Percentiles rank a stretch among this genome's conserved stretches.
Conservation (phyloP, 2,113 vertebrate genomes). For the Copsychus sechellarum region DNA sequence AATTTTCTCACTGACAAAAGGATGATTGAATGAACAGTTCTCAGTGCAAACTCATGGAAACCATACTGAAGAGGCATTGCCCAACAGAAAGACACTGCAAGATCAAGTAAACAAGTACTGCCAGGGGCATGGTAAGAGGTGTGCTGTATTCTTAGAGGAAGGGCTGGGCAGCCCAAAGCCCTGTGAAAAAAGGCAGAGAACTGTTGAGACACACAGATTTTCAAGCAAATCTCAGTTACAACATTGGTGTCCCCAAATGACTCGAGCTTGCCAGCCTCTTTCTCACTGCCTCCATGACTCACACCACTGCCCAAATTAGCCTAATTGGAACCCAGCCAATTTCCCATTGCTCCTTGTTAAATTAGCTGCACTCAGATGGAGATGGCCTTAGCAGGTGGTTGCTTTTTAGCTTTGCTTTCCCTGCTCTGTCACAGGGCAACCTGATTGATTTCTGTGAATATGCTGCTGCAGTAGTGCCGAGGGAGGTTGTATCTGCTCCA, state of each 20-base stretch:
- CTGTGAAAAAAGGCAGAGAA: not conserved
- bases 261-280: not conserved
- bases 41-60: rapidly evolving
- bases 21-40: not conserved
- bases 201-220: not conserved
- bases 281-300: not conserved
- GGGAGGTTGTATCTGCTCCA: not conserved
- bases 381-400: not conserved
- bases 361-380: not conserved
- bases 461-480: not conserved
- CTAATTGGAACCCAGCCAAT: not conserved
- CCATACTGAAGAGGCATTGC: not conserved
- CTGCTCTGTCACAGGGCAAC: not conserved
- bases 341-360: not conserved
- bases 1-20: not conserved
- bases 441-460: not conserved
- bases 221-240: not conserved
- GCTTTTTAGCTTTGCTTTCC: not conserved
- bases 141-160: not conserved
- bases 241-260: not conserved
- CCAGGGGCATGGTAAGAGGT: not conserved
- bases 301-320: not conserved
- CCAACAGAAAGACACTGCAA: not conserved
- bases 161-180: not conserved
- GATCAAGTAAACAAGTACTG: not conserved